Conservation (phyloP, 2,113 vertebrate genomes). For the Morone saxatilis region DNA sequence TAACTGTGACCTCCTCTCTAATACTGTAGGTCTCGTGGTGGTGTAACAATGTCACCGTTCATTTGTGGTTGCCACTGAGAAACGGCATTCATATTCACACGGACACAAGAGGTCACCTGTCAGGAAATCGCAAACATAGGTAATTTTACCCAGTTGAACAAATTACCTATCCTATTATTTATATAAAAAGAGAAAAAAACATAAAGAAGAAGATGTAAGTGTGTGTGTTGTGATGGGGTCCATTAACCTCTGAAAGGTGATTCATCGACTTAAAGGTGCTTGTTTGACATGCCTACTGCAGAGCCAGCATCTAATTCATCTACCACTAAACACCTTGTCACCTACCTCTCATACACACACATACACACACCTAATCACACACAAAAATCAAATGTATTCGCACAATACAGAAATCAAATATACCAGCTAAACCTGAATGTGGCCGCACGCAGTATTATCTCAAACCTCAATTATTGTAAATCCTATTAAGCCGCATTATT, state of each 20-base stretch:
- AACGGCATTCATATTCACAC: not conserved
- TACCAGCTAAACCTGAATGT: not conserved
- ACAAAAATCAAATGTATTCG: not conserved
- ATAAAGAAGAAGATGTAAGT: not conserved
- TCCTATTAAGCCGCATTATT: slow-evolving; percentile 37
- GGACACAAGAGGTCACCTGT: not conserved
- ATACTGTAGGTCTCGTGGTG: not conserved
- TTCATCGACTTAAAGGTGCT: slow-evolving; percentile 52
- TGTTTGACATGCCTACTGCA: slow-evolving; percentile 43
- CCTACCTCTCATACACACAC: slow-evolving; percentile 18
- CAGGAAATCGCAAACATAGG: not conserved
- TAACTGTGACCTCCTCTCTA: not conserved
- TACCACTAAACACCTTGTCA: slow-evolving; percentile 26
- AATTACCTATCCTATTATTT: not conserved
- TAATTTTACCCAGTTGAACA: not conserved
- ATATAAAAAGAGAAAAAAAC: not conserved
- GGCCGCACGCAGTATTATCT: not conserved
- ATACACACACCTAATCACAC: slow-evolving; percentile 22
- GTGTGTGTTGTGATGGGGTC: slow-evolving; percentile 22
- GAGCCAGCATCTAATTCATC: slow-evolving; percentile 49
- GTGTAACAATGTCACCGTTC: not conserved
- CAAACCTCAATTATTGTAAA: slow-evolving; percentile 19
- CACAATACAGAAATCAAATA: not conserved
- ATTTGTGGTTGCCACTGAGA: not conserved
- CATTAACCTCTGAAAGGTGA: slow-evolving; percentile 57